Conservation (phyloP, 1,140 invertebrate species). For the honey bee (Apis mellifera) region Amel_HAv3.1 CM009939.2:3004001-3004500, state of each 20-base stretch:
- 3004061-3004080: neutral
- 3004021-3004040: no score
- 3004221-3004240: slow-evolving; percentile 89
- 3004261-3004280: slow-evolving; percentile 88
- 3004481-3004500: neutral
- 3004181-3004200: slow-evolving; percentile 90
- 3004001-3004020: no score
- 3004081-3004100: neutral
- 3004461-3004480: neutral
- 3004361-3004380: slow-evolving; percentile 85
- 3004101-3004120: slow-evolving; percentile 50
- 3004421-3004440: no score
- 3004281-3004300: slow-evolving; percentile 92
- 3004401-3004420: neutral
- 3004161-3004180: slow-evolving; percentile 93
- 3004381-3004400: neutral
- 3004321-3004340: slow-evolving; percentile 91
- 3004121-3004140: slow-evolving; percentile 90
- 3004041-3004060: neutral
- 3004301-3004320: slow-evolving; percentile 90
- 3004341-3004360: slow-evolving; percentile 89
- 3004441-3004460: neutral
- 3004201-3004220: slow-evolving; percentile 91
- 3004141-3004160: slow-evolving; percentile 86
- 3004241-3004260: slow-evolving; percentile 92